Conservation (phyloP, 2,888 invertebrate genomes). For the Drosophila melanosoma region DNA sequence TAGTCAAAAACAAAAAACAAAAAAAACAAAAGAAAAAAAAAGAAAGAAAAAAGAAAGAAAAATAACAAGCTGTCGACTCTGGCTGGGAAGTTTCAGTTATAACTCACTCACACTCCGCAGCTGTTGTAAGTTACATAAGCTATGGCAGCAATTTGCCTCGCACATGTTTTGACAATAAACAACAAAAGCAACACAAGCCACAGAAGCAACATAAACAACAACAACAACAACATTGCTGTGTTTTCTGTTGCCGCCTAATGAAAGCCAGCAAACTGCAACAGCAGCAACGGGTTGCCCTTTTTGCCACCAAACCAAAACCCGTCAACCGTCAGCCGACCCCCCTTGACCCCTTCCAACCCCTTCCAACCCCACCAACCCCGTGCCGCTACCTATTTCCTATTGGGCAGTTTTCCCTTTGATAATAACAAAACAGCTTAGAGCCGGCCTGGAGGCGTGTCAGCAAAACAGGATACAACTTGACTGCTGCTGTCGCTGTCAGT, state of each 20-base stretch:
- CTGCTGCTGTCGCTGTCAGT: conserved; percentile 20
- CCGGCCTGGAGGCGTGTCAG: conserved; percentile 43
- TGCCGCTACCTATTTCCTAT: background rate
- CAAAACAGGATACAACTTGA: conserved; percentile 16
- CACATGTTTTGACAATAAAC: conserved; percentile 24
- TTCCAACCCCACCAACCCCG: background rate
- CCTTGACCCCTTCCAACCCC: no score
- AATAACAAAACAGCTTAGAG: conserved; percentile 31
- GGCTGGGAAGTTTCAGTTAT: conserved; percentile 1
- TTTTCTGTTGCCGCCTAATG: conserved; percentile 15
- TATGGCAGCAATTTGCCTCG: conserved; percentile 17
- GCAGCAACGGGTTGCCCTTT: conserved; percentile 7
- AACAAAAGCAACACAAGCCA: conserved; percentile 6
- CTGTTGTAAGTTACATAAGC: conserved; percentile 11
- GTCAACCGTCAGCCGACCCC: no score
- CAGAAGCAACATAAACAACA: background rate
- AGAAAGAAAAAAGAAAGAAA: background rate
- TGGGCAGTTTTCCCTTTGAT: conserved; percentile 9
- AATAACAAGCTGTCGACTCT: conserved; percentile 7
- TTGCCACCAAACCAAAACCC: background rate
- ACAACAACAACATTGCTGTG: background rate
- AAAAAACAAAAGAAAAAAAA: background rate
- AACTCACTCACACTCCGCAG: conserved; percentile 7
- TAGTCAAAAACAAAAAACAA: conserved; percentile 1
- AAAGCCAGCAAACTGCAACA: conserved; percentile 5